Evolutionary conservation across 2,113 vertebrate genomes (phyloP).

Genomic region (Microcebus tavaratra): DNA sequence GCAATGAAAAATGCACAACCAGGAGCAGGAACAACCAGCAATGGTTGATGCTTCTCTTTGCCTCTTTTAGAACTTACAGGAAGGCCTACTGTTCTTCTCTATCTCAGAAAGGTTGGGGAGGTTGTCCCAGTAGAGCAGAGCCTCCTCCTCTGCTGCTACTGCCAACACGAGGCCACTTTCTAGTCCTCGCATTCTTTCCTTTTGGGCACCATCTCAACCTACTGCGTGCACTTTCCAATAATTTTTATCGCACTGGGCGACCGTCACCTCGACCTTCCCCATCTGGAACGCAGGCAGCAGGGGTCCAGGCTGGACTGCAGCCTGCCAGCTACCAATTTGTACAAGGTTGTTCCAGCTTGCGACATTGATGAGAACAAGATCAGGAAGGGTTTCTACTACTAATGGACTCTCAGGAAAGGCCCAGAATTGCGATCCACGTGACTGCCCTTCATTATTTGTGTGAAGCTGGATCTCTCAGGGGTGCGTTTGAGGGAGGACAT

Average conservation of each 20-base stretch:
- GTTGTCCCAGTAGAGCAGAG: conserved; percentile 85
- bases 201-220: conserved; percentile 91
- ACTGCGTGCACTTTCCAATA: conserved; percentile 87
- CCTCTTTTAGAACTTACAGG: conserved; percentile 86
- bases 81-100: conserved; percentile 92
- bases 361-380: conserved; percentile 91
- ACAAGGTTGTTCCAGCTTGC: conserved; percentile 89
- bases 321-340: conserved; percentile 82
- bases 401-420: conserved; percentile 90
- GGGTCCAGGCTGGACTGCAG: conserved; percentile 89
- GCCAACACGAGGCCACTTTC: conserved; percentile 84
- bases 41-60: not conserved
- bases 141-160: conserved; percentile 90
- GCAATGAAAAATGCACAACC: not conserved
- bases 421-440: conserved; percentile 83
- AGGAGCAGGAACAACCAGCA: not conserved
- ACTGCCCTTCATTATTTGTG: conserved; percentile 87
- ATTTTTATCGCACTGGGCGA: conserved; percentile 84
- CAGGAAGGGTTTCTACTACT: conserved; percentile 89
- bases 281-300: conserved; percentile 94
- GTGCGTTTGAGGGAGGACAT: conserved; percentile 87
- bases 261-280: conserved; percentile 90
- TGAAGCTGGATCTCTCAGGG: conserved; percentile 91
- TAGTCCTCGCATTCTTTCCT: conserved; percentile 82
- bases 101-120: conserved; percentile 84